phyloP scores from a whole-genome alignment of 2,113 vertebrate species.

The Baryphthengus martii region DNA sequence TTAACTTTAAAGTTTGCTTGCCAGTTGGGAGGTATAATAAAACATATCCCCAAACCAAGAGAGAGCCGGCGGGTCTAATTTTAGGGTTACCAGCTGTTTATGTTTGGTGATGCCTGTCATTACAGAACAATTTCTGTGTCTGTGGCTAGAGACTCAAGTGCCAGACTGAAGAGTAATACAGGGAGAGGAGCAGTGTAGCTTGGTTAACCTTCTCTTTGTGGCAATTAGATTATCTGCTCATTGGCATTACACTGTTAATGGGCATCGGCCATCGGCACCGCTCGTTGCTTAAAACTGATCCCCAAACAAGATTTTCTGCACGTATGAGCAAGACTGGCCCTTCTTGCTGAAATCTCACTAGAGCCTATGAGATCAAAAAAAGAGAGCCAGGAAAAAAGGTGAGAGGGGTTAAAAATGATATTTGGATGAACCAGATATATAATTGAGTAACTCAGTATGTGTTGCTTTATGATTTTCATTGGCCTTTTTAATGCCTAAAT shows the following conservation, averaged over 20 bases:
- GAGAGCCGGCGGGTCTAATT: background rate
- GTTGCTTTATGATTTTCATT: slow-evolving; percentile 18
- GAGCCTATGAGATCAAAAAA: background rate
- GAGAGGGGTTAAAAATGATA: background rate
- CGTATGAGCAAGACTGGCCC: background rate
- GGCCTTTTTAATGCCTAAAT: slow-evolving; percentile 25
- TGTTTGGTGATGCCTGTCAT: slow-evolving; percentile 57
- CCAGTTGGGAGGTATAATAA: slow-evolving; percentile 36
- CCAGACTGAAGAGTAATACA: slow-evolving; percentile 18
- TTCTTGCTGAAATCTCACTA: background rate
- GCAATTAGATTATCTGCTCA: slow-evolving; percentile 10
- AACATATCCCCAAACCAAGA: slow-evolving; percentile 42
- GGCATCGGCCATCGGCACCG: background rate
- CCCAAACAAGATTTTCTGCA: background rate
- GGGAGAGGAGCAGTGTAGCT: background rate
- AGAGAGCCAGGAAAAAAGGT: background rate
- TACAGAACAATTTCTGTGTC: slow-evolving; percentile 61
- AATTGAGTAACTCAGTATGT: slow-evolving; percentile 1
- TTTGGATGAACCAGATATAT: background rate
- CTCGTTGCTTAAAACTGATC: background rate
- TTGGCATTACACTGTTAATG: background rate
- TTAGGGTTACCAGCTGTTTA: slow-evolving; percentile 60
- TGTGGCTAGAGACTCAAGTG: slow-evolving; percentile 44
- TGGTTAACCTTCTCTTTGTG: slow-evolving; percentile 39
- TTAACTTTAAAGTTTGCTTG: slow-evolving; percentile 9